Conservation (phyloP, 2,113 vertebrate genomes). For the Poecile atricapillus region DNA sequence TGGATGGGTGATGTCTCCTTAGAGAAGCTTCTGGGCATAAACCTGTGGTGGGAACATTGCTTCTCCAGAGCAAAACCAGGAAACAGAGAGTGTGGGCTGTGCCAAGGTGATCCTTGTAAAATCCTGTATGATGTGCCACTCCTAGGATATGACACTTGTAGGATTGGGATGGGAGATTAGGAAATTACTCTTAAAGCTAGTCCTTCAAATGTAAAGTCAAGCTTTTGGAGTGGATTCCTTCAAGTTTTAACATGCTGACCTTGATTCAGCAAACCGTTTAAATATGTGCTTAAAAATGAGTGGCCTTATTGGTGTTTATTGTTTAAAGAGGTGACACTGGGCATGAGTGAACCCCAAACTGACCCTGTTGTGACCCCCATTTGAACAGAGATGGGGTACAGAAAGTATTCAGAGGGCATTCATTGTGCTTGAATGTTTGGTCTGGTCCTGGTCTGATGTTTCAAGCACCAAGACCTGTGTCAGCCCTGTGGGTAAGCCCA, state of each 20-base stretch:
- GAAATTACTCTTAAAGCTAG: not conserved
- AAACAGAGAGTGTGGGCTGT: not conserved
- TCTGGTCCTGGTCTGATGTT: not conserved
- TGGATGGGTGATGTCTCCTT: not conserved
- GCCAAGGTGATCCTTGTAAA: not conserved
- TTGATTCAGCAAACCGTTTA: not conserved
- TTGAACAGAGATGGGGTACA: not conserved
- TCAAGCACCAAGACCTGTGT: not conserved
- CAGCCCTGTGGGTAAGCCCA: not conserved
- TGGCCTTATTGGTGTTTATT: not conserved
- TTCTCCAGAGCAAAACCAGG: not conserved
- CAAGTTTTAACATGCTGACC: not conserved
- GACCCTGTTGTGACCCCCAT: not conserved
- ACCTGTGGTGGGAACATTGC: not conserved
- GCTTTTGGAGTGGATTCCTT: not conserved
- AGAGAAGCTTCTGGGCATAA: not conserved
- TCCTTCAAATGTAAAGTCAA: not conserved
- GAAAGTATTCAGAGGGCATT: not conserved
- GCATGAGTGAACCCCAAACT: not conserved
- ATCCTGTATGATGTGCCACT: not conserved
- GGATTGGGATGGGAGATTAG: not conserved
- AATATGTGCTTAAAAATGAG: not conserved
- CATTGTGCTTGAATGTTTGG: not conserved
- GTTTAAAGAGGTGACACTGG: not conserved
- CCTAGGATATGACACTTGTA: not conserved